Conservation (phyloP, 2,113 vertebrate species). For the Psittacula cyanocephala region DNA sequence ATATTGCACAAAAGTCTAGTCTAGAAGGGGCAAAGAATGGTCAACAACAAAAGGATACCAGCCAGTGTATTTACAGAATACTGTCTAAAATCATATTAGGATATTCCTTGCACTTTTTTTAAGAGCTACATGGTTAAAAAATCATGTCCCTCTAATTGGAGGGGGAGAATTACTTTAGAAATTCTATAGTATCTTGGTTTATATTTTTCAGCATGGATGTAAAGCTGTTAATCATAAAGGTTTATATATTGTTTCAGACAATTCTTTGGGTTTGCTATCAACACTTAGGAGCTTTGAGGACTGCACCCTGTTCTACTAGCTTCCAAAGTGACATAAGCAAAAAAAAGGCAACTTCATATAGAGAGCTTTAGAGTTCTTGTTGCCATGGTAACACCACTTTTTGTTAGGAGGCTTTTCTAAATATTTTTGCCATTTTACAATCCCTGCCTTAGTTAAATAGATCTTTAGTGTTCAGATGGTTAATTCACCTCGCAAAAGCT, state of each 20-base stretch:
- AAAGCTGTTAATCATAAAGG: constrained; percentile 13
- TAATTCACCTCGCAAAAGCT: neutral
- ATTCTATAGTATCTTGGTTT: neutral
- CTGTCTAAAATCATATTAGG: neutral
- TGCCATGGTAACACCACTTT: constrained; percentile 53
- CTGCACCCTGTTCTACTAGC: neutral
- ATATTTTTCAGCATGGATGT: neutral
- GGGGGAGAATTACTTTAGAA: neutral
- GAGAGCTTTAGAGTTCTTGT: constrained; percentile 35
- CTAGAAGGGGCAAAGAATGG: neutral
- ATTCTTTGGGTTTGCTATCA: constrained; percentile 3
- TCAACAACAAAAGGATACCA: neutral
- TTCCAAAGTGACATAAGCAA: neutral
- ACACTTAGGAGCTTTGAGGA: constrained; percentile 17
- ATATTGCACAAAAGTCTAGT: neutral
- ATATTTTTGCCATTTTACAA: constrained; percentile 58
- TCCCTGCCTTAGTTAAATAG: constrained; percentile 23
- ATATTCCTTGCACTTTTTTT: neutral
- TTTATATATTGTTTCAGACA: constrained; percentile 6
- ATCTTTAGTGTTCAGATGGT: constrained; percentile 37
- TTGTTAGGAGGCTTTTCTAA: constrained; percentile 64
- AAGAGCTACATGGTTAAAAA: neutral
- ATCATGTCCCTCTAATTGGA: neutral
- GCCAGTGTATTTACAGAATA: neutral
- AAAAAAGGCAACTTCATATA: neutral